These are phyloP conservation scores for Hippoglossus hippoglossus DNA, from an alignment of 2,797 vertebrate genomes.

Conservation along the genomic window DNA sequence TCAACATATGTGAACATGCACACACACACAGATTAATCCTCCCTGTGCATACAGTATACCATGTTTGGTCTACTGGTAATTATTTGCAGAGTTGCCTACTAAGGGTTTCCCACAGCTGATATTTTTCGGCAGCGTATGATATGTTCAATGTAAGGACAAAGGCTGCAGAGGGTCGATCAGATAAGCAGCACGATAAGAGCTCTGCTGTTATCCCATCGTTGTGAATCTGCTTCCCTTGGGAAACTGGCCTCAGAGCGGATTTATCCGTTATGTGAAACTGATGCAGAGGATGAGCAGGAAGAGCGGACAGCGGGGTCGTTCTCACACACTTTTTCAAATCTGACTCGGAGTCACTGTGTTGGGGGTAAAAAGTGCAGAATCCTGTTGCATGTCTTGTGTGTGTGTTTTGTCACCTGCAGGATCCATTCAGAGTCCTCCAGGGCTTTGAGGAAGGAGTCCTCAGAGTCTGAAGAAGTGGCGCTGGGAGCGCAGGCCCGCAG, in stretches of 20 bases:
- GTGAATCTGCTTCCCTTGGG: conserved; percentile 67
- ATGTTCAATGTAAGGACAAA: conserved; percentile 51
- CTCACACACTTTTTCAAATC: conserved; percentile 47
- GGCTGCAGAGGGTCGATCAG: conserved; percentile 59
- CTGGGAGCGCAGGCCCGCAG: conserved; percentile 95
- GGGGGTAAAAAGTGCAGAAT: neutral
- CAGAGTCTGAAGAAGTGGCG: conserved; percentile 86
- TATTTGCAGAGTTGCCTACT: conserved; percentile 33
- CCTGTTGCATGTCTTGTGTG: neutral
- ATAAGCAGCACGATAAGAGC: conserved; percentile 61
- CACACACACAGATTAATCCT: conserved; percentile 43
- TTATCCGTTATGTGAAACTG: conserved; percentile 65
- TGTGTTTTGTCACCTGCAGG: conserved; percentile 87
- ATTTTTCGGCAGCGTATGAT: conserved; percentile 45
- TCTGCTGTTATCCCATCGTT: conserved; percentile 57
- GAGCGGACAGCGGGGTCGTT: conserved; percentile 36
- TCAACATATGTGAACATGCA: conserved; percentile 57
- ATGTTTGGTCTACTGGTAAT: conserved; percentile 48
- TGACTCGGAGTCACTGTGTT: neutral
- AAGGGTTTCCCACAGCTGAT: conserved; percentile 68
- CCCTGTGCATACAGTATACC: conserved; percentile 42
- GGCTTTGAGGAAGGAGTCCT: conserved; percentile 93
- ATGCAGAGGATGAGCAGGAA: conserved; percentile 56
- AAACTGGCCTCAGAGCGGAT: conserved; percentile 64
- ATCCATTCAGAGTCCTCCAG: conserved; percentile 98